Conservation (phyloP, 2,888 invertebrate genomes). For the Dermolepida albohirtum region DNA sequence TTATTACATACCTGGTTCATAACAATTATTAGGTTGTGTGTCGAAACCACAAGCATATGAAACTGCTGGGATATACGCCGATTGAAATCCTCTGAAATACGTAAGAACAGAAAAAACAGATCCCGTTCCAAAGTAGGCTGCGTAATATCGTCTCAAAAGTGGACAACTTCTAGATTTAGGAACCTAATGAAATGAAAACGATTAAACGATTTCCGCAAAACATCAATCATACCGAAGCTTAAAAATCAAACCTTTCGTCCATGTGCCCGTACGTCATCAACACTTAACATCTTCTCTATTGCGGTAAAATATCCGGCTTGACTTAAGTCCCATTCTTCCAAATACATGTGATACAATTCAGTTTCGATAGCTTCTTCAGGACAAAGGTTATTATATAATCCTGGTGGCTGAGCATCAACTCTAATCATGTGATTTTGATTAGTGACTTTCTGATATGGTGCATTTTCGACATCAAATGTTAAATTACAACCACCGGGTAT, state of each 20-base stretch:
- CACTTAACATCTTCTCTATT: slow-evolving; percentile 73
- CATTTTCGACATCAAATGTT: slow-evolving; percentile 71
- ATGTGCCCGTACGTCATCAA: slow-evolving; percentile 67
- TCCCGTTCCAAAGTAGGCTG: slow-evolving; percentile 73
- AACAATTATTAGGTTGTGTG: slow-evolving; percentile 66
- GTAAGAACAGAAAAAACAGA: slow-evolving; percentile 72
- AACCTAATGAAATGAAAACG: slow-evolving; percentile 13
- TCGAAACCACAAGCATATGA: slow-evolving; percentile 75
- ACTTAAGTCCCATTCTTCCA: slow-evolving; percentile 70
- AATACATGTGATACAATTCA: slow-evolving; percentile 70
- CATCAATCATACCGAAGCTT: not conserved
- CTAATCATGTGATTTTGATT: slow-evolving; percentile 64
- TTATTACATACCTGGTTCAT: slow-evolving; percentile 67
- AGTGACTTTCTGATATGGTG: slow-evolving; percentile 71
- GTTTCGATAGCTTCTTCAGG: slow-evolving; percentile 66
- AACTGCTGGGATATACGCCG: slow-evolving; percentile 76
- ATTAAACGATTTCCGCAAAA: not conserved
- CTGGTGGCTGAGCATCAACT: slow-evolving; percentile 70
- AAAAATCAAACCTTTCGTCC: slow-evolving; percentile 67
- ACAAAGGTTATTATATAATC: slow-evolving; percentile 60
- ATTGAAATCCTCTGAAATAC: slow-evolving; percentile 62
- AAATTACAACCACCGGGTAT: slow-evolving; percentile 84
- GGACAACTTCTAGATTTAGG: slow-evolving; percentile 25
- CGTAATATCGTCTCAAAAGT: slow-evolving; percentile 67
- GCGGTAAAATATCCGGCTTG: slow-evolving; percentile 71